Evolutionary conservation across 2,797 vertebrate genomes (phyloP).

Genomic region (Todus mexicanus): DNA sequence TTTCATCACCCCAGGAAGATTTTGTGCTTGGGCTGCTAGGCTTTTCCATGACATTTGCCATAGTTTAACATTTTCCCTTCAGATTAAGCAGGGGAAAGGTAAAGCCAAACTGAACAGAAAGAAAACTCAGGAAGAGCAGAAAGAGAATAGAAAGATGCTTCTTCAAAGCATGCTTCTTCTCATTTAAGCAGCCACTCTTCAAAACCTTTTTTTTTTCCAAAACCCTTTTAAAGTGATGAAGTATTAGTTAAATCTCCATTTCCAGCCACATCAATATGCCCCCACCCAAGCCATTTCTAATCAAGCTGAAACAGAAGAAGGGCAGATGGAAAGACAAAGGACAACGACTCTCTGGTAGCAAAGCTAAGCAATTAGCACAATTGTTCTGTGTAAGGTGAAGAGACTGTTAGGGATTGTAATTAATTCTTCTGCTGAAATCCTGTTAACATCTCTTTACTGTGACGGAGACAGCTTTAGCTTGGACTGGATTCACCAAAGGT

Average conservation of each 20-base stretch:
- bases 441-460: background rate
- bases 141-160: conserved; percentile 31
- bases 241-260: conserved; percentile 6
- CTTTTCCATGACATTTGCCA: background rate
- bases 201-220: conserved; percentile 13
- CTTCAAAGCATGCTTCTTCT: conserved; percentile 23
- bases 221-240: conserved; percentile 13
- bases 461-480: background rate
- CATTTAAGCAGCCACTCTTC: background rate
- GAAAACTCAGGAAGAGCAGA: conserved; percentile 31
- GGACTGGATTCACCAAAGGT: background rate
- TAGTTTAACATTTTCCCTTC: background rate
- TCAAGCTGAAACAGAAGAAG: background rate
- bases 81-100: background rate
- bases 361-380: conserved; percentile 4
- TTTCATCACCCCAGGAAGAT: background rate
- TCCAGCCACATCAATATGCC: background rate
- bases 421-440: conserved; percentile 42
- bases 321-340: conserved; percentile 10
- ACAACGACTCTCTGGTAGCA: background rate
- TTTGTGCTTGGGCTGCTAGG: background rate
- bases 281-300: background rate
- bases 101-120: conserved; percentile 30
- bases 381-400: background rate
- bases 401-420: conserved; percentile 18